Percentiles rank a stretch among this genome's conserved stretches.
Conservation (phyloP, 2,113 vertebrate species). For the Odontophorus gujanensis region DNA sequence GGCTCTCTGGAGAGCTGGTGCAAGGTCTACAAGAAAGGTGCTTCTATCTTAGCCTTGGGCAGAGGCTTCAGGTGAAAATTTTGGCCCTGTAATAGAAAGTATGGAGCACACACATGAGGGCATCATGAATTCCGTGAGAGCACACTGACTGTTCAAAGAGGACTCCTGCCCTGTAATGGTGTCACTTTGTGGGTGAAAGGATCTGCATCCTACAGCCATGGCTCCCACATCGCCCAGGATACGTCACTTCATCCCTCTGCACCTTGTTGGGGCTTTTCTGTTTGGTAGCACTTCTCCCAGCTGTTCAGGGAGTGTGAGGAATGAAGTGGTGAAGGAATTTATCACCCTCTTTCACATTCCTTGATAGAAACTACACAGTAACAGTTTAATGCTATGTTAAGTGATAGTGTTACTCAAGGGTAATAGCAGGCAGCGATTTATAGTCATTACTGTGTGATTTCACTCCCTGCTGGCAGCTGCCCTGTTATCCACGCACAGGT, state of each 20-base stretch:
- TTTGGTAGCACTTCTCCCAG: background rate
- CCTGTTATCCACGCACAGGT: background rate
- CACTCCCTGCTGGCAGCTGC: background rate
- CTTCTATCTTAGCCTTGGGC: background rate
- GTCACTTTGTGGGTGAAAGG: background rate
- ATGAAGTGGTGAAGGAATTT: background rate
- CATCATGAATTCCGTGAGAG: background rate
- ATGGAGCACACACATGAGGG: background rate
- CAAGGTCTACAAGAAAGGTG: background rate
- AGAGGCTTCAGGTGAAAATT: background rate
- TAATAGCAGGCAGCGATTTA: background rate
- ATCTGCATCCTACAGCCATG: background rate
- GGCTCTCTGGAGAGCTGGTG: background rate
- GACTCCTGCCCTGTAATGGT: background rate
- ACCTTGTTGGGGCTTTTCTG: accelerated
- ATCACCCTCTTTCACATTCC: background rate
- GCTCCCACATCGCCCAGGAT: background rate
- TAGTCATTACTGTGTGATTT: background rate
- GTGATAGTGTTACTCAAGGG: background rate
- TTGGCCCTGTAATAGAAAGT: background rate
- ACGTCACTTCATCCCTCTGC: background rate
- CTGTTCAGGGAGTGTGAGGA: background rate
- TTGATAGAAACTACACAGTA: background rate
- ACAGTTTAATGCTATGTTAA: background rate
- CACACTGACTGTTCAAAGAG: background rate